These are phyloP conservation scores for Melieria picta DNA, from an alignment of 2,888 invertebrate species.

Conservation along the genomic window DNA sequence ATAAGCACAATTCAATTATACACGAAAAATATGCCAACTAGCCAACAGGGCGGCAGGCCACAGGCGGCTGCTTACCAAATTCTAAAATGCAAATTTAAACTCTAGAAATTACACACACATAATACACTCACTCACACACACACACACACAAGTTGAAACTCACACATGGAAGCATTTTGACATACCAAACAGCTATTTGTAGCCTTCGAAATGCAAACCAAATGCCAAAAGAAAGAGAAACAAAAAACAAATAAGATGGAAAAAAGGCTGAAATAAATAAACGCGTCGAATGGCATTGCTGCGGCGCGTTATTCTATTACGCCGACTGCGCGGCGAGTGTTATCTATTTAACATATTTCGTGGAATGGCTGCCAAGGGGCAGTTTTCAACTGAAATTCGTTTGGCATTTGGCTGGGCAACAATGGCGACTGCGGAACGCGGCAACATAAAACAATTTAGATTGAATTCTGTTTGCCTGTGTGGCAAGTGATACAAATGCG, in stretches of 20 bases:
- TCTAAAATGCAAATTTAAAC: not conserved
- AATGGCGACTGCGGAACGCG: slow-evolving; percentile 19
- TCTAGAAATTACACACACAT: no score
- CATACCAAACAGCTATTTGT: no score
- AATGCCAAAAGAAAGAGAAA: not conserved
- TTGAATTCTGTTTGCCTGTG: slow-evolving; percentile 44
- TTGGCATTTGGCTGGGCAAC: not conserved
- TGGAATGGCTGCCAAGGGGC: slow-evolving; percentile 37
- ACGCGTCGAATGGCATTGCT: not conserved
- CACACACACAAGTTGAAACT: no score
- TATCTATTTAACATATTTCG: slow-evolving; percentile 52
- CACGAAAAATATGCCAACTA: slow-evolving; percentile 20
- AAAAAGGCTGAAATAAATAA: slow-evolving; percentile 5
- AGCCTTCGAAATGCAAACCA: no score
- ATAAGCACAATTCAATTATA: slow-evolving; percentile 48
- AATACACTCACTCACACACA: no score
- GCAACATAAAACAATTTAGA: slow-evolving; percentile 55
- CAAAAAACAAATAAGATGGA: not conserved
- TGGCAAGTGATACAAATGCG: slow-evolving; percentile 13
- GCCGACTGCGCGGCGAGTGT: slow-evolving; percentile 13
- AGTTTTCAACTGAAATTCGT: slow-evolving; percentile 23
- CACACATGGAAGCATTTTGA: no score
- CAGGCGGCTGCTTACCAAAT: not conserved
- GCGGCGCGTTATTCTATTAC: not conserved
- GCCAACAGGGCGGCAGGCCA: slow-evolving; percentile 16